phyloP scores from a whole-genome alignment of 2,888 invertebrate species.

The Drosophila eohydei region DNA sequence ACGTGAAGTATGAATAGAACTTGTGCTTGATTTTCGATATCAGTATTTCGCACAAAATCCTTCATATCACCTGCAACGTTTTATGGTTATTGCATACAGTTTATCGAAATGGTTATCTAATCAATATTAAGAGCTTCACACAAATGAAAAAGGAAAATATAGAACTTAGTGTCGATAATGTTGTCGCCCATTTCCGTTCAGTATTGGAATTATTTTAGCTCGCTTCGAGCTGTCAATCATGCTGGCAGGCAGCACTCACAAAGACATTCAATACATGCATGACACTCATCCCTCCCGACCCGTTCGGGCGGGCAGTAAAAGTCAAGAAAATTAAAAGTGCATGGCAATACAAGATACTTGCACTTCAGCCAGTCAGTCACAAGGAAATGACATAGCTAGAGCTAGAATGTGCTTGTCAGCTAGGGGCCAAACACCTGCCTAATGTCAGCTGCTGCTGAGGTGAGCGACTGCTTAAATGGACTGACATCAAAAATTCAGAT shows the following conservation, averaged over 20 bases:
- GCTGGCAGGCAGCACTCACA: conserved; percentile 16
- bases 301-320: conserved; percentile 13
- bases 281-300: conserved; percentile 30
- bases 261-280: conserved; percentile 27
- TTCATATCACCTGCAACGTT: not conserved
- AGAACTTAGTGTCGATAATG: conserved; percentile 5
- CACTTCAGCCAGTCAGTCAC: conserved; percentile 10
- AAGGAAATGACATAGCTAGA: conserved; percentile 31
- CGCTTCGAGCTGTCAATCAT: conserved; percentile 45
- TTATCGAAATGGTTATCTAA: not conserved
- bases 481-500: conserved; percentile 50
- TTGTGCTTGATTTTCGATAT: no score
- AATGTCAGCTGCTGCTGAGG: conserved; percentile 37
- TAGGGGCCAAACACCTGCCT: conserved; percentile 51
- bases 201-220: conserved; percentile 37
- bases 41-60: no score
- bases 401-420: conserved; percentile 13
- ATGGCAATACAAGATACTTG: conserved; percentile 31
- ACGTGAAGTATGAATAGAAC: no score
- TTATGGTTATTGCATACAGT: not conserved
- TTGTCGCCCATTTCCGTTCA: conserved; percentile 30
- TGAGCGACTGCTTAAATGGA: conserved; percentile 42
- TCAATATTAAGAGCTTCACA: not conserved
- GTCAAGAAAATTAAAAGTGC: conserved; percentile 64
- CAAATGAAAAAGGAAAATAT: not conserved